A percentile compares a stretch with the other conserved stretches of the same genome.
Evolutionary conservation across 2,797 vertebrate species (phyloP).

Genomic region (Tarsius wallacei): DNA sequence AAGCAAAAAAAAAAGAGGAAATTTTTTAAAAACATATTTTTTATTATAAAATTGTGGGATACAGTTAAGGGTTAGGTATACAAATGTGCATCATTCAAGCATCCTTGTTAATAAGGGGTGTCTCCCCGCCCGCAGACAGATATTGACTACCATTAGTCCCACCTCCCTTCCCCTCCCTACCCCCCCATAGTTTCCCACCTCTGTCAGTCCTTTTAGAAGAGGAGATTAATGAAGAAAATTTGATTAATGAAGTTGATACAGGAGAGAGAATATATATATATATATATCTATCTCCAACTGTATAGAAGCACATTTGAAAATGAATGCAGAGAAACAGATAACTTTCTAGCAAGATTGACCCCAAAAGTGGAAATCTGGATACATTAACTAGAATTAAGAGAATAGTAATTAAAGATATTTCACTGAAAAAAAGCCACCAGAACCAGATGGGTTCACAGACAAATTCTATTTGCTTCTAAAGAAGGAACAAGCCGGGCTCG

Average conservation of each 20-base stretch:
- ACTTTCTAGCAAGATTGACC: background rate
- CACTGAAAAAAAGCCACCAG: background rate
- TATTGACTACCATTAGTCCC: no score
- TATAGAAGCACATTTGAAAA: background rate
- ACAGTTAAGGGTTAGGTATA: no score
- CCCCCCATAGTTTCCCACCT: no score
- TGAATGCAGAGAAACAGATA: background rate
- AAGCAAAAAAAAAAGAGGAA: background rate
- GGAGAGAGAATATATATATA: background rate
- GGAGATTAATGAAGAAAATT: background rate
- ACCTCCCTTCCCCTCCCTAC: no score
- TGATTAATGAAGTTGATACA: background rate
- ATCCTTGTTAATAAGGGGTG: no score
- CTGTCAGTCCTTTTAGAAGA: no score
- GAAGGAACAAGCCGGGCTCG: background rate
- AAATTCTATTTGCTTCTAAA: background rate
- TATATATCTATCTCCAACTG: background rate
- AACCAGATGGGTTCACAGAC: background rate
- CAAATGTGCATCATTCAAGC: no score
- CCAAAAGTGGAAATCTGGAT: background rate
- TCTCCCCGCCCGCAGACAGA: no score
- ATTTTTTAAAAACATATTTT: no score
- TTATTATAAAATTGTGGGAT: no score
- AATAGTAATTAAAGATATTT: background rate
- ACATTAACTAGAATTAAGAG: background rate